Evolutionary conservation across 2,113 vertebrate species (phyloP), one percentile per base, ranked within the genome.

Genomic region (Tychaedon coryphoeus): DNA sequence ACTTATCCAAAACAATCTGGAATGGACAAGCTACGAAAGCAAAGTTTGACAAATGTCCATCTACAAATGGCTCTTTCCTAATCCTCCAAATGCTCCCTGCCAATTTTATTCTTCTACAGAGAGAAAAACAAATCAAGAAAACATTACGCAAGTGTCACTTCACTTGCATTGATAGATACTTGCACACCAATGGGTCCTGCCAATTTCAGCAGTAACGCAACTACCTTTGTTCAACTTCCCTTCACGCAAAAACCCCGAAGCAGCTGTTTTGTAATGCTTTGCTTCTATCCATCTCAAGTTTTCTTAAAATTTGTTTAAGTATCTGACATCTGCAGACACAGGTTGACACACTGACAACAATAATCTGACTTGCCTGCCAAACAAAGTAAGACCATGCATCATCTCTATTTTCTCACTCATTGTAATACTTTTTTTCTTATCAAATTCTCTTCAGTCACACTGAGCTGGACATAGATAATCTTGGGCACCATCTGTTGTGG

Each of bases 41-140:
- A 16, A 83, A 70, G 56, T 22, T 83, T 76, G 71, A 83, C 56
- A 83, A 86, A 56, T 10, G 93, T 76, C 91, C 87, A 11, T 47
- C 81, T 53, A 65, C 65, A 75, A 84, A 36, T 48, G 42, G 81
- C 58, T 82, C 93, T 86, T 90, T 89, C 93, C 75, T 73, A 86
- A 91, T 58, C 74, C 69, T 84, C 71, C 51, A 45, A 38, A 40
- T 34, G 48, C 69, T 65, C 79, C 93, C 38, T 70, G 87, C 79
- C 95, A 91, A 94, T 82, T 92, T 76, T 79, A 72, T 51, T 84
- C 73, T 88, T 47, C 77, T 88, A 80, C 65, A 33, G 88, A 65
- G 72, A 94, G 94, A 88, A 90, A 94, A 93, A 92, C 90, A 93
- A 90, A 92, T 38, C 92, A 85, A 95, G 92, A 77, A 87, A 94